Evolutionary conservation across 2,888 invertebrate species (phyloP), one percentile per base, ranked within the genome.

Genomic region (Pachydiplax longipennis): DNA sequence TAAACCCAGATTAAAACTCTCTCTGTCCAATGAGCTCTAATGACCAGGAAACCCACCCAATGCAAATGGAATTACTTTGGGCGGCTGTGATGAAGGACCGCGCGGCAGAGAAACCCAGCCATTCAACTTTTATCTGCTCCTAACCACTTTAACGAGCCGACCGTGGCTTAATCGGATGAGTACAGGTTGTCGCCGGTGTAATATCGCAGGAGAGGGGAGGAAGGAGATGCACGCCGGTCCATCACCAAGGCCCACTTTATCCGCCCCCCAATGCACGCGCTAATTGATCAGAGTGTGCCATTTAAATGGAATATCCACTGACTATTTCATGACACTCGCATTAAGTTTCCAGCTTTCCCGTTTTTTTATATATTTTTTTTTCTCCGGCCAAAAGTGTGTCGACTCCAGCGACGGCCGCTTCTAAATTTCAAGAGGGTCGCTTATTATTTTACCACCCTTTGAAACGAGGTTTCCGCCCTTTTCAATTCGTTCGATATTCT

Each of bases 171-270:
- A 81, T 81, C 81, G 81, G 81, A 81, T 81, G 81, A 81, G 81
- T 44, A 81, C 81, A 81, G 81, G 81, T 81, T 81, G 81, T 81
- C 81, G 81, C 81, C 81, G 81, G 81, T 44, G 81, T 37, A 40
- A 81, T 81, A 81, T 44, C 81, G 81, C 81, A n/a, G 90, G 48
- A 80, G 90, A 73, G 90, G 81, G 90, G 81, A 35, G 58, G 81
- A 90, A 44, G 31, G 31, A 35, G 22, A 1, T 81, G 44, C 25
- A 40, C 35, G 35, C 37, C 65, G n/a, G 40, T 40, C 44, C 81
- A 22, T 13, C 40, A 22, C 81, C n/a, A 18, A 10, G 5, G 18
- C 22, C 25, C n/a, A 81, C 13, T 0, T 25, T n/a, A 3, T 2
- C 12, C 25, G 6, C 73, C 13, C 31, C 31, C 31, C 31, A 5